These are phyloP conservation scores for Neodiprion fabricii DNA, from an alignment of 1,140 invertebrate genomes.

Conservation along the genomic window DNA sequence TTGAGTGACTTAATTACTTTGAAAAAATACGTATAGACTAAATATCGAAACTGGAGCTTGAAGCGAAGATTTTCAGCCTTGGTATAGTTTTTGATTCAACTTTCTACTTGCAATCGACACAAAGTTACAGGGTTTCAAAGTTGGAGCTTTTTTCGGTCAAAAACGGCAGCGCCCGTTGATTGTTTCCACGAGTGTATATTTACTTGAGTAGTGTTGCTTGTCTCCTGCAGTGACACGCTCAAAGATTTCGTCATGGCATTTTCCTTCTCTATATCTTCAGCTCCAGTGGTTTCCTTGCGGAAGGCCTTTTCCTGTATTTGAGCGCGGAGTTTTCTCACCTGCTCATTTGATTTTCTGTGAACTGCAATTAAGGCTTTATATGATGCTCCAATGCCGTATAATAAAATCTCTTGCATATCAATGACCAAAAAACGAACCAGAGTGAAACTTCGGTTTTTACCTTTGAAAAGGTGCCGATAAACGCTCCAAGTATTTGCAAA, in stretches of 20 bases:
- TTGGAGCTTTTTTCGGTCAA: too few species aligned
- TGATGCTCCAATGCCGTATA: neutral
- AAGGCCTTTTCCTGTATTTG: slow-evolving; percentile 68
- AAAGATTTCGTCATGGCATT: neutral
- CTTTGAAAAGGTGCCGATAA: slow-evolving; percentile 75
- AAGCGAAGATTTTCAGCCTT: slow-evolving; percentile 38
- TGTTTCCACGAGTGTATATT: too few species aligned
- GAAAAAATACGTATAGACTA: too few species aligned
- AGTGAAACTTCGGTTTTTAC: slow-evolving; percentile 51
- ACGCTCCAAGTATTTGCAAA: slow-evolving; percentile 75
- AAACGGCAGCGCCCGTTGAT: too few species aligned
- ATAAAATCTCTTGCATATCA: slow-evolving; percentile 3
- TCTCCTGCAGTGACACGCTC: neutral
- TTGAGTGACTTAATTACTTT: too few species aligned
- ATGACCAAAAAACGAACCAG: slow-evolving; percentile 20
- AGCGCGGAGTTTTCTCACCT: slow-evolving; percentile 65
- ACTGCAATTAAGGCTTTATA: slow-evolving; percentile 33
- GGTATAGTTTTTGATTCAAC: too few species aligned
- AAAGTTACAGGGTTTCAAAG: too few species aligned
- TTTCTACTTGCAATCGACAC: too few species aligned
- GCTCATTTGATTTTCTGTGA: slow-evolving; percentile 66
- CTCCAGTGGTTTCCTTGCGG: slow-evolving; percentile 56
- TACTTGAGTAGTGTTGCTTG: neutral
- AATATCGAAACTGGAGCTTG: too few species aligned
- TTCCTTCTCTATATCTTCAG: slow-evolving; percentile 30